Evolutionary conservation across 2,113 vertebrate genomes (phyloP), one percentile per base, ranked within the genome.

Genomic region (Chlorodrepanis virens): DNA sequence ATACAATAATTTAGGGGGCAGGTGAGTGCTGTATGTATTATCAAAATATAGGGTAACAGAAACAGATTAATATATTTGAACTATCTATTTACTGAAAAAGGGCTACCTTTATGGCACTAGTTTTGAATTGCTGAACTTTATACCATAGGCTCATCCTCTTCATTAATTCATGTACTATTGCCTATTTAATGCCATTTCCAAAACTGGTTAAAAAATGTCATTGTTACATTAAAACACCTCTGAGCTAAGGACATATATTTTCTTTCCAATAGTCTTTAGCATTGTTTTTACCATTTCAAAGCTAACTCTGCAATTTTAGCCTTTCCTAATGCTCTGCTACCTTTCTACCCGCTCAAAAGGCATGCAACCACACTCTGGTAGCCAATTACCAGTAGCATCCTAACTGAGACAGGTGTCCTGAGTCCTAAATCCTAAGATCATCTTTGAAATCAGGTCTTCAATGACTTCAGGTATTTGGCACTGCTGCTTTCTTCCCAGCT

Each of bases 401-500:
- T 91, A 93, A 89, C 87, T 89, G 11, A 68, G 74, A 89, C 90
- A 81, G 77, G 56, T 94, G 56, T 83, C 59, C 59, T 49, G 59
- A 45, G 84, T 94, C 70, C 71, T 94, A 95, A 97, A 93, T 97
- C 79, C 93, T 63, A 71, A 86, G 47, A 89, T 91, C 90, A 90
- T 90, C 91, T 97, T 96, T 88, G 92, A 95, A 97, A 97, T 93
- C 61, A 70, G 29, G 56, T 83, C 81, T 96, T 92, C 71, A 68
- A 10, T 76, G 90, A 74, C 81, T 92, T 84, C 65, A 85, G 85
- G 61, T 90, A 87, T 84, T 82, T 94, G 44, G 40, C 42, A 84
- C 31, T 89, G 50, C 39, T 82, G 56, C 72, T 93, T 31, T 89
- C 77, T 95, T 69, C 78, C 28, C 85, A 92, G 59, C 24, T 83